Evolutionary conservation across 2,113 vertebrate species (phyloP), one percentile per base, ranked within the genome.

Genomic region (Mionectes macconnelli): DNA sequence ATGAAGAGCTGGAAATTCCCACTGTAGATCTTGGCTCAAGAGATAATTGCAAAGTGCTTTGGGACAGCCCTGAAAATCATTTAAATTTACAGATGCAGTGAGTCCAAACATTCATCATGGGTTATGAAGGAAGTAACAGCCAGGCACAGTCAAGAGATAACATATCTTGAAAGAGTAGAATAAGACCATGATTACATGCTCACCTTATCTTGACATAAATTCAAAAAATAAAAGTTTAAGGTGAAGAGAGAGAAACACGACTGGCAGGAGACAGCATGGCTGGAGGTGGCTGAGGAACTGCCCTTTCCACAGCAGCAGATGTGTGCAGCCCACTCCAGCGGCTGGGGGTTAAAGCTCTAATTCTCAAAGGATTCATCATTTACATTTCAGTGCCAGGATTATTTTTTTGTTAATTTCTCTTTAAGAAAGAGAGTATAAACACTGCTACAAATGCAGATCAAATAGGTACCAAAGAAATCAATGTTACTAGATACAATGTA

Each of bases 181-280:
- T 14, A 59, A 69, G 42, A 56, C 21, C 24, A 55, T 23, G 53
- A 33, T 40, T 50, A 63, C 21, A 66, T 5, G 44, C 30, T 21
- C 28, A 49, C 24, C 19, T 66, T 64, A 70, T 31, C 59, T 56
- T 53, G 33, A 77, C 17, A n/a, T 24, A 44, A 15, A 2, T 21
- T 40, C 33, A 4, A 0, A 0, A 1, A 9, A 50, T 14, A 50
- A 50, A 52, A 50, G 8, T 0, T 27, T 59, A 47, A 59, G 33
- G 25, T 28, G 59, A 80, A 76, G 52, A 86, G 37, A 76, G 52
- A 86, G 37, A 44, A 86, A 63, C 40, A 33, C 4, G 24, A 49
- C 10, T 3, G 30, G 22, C 5, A 59, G 2, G 8, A 59, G 60
- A 45, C 40, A 69, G 27, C 1, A 0, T 52, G 74, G 55, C 39